Conservation (phyloP, 2,797 vertebrate genomes). For the Lophius americanus region DNA sequence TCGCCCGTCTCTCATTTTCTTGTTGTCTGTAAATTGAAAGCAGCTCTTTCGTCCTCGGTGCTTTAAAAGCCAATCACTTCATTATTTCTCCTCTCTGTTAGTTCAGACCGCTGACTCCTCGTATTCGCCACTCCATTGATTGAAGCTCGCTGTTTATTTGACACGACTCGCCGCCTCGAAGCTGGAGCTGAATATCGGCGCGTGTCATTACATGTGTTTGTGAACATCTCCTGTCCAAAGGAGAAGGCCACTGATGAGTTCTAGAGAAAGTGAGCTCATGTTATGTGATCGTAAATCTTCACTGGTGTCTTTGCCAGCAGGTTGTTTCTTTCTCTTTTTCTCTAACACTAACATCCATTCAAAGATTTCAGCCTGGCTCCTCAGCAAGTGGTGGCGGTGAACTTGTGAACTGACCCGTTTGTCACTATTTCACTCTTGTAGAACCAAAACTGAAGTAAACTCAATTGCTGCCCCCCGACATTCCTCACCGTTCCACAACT, state of each 20-base stretch:
- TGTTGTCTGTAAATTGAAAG: constrained; percentile 10
- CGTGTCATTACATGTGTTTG: too few species aligned
- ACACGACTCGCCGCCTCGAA: constrained; percentile 12
- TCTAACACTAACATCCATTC: too few species aligned
- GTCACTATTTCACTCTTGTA: neutral
- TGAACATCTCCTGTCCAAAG: too few species aligned
- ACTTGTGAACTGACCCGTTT: constrained; percentile 44
- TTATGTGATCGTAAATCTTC: constrained; percentile 8
- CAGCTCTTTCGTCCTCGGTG: constrained; percentile 9
- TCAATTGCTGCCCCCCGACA: too few species aligned
- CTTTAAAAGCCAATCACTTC: constrained; percentile 32
- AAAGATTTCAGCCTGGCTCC: constrained; percentile 6
- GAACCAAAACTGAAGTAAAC: too few species aligned
- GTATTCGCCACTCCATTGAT: constrained; percentile 2
- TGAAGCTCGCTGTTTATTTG: constrained; percentile 12
- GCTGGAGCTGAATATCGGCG: neutral
- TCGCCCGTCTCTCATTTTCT: constrained; percentile 10
- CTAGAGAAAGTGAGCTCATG: neutral
- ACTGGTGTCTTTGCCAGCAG: neutral
- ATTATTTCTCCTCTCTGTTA: constrained; percentile 12
- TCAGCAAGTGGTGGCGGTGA: constrained; percentile 18
- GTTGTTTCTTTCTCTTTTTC: neutral
- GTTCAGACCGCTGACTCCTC: constrained; percentile 32
- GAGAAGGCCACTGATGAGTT: too few species aligned
- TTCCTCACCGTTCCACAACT: too few species aligned